These are phyloP conservation scores for Neoarius graeffei DNA, from an alignment of 2,113 vertebrate species.

Conservation along the genomic window DNA sequence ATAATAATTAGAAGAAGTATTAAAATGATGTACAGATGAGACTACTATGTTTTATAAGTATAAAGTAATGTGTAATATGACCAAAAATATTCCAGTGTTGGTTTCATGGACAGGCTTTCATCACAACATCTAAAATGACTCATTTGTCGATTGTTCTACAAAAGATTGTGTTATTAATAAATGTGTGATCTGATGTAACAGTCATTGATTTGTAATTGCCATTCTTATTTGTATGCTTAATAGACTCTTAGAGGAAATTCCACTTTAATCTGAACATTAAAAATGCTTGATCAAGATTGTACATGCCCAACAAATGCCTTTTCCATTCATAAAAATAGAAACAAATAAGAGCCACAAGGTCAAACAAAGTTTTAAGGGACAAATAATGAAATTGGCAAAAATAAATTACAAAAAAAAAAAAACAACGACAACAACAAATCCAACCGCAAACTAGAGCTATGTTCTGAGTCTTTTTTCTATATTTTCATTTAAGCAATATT, in stretches of 20 bases:
- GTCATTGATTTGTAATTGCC: slow-evolving; percentile 12
- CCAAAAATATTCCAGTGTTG: slow-evolving; percentile 8
- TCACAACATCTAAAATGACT: neutral
- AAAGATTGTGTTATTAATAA: slow-evolving; percentile 22
- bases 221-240: neutral
- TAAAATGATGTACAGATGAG: neutral
- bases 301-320: neutral
- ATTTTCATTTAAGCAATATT: neutral
- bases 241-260: slow-evolving; percentile 14
- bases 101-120: neutral
- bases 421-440: neutral
- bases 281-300: slow-evolving; percentile 5
- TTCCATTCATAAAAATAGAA: neutral
- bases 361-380: neutral
- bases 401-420: neutral
- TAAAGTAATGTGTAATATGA: neutral
- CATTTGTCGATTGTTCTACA: neutral
- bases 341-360: slow-evolving; percentile 5
- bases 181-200: neutral
- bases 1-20: neutral
- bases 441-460: neutral
- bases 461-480: neutral
- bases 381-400: neutral
- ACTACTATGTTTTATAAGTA: neutral
- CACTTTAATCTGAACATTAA: slow-evolving; percentile 9